Evolutionary conservation across 1,140 invertebrate species (phyloP), one percentile per base, ranked within the genome.

Genomic region (Diuraphis noxia): DNA sequence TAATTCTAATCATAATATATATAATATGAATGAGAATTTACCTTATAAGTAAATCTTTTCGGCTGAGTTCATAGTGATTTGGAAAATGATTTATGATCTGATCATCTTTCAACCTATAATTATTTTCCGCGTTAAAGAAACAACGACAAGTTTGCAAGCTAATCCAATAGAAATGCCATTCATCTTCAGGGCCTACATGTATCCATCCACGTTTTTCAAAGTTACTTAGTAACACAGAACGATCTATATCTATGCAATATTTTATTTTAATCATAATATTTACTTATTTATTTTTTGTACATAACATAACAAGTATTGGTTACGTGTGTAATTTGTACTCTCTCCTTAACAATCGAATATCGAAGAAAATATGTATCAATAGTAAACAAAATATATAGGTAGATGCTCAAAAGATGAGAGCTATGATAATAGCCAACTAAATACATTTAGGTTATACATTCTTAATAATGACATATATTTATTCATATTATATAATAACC

Each of bases 81-180:
- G 97, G 97, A 94, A 98, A 98, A 94, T 98, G 97, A 94, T 98
- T 98, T 52, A 98, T 98, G 86, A 97, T 94, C 93, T 98, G 98
- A 94, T 98, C 97, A 94, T 99, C 98, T 92, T 96, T 96, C 95
- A 98, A 96, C 72, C 98, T 95, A 94, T 98, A 98, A 30, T 98
- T 97, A 93, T 96, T 97, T 93, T 99, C 98, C 1, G 98, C 96
- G 93, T 97, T 98, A 93, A 99, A 99, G 88, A 99, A 95, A 93
- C 96, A 97, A 91, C 98, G 94, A 92, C 98, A 98, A 7, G 97
- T 98, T 93, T 97, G 96, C 19, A 98, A 97, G 25, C 96, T 97
- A 2, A 98, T 97, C 98, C 98, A 99, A 94, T 99, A 99, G 93
- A 99, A 98, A 94, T 99, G 98, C 98, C 98, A 99, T 93, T 99